phyloP scores from a whole-genome alignment of 1,140 invertebrate species.

The Panonychus citri region DNA sequence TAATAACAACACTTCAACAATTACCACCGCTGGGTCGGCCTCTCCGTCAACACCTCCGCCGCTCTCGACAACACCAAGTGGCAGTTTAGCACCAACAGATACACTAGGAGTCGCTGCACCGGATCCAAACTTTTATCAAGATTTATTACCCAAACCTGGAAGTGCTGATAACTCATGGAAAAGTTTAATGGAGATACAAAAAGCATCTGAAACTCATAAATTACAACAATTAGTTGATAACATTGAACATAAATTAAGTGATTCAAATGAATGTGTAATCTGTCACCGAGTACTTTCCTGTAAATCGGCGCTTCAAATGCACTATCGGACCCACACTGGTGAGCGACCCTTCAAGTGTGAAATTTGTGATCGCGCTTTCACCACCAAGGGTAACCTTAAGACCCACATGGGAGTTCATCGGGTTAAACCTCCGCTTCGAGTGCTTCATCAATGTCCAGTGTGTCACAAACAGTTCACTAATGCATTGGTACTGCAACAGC shows the following conservation, averaged over 20 bases:
- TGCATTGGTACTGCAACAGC: constrained; percentile 74
- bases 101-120: constrained; percentile 20
- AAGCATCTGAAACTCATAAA: constrained; percentile 69
- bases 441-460: constrained; percentile 88
- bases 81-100: no score
- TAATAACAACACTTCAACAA: neutral
- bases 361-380: constrained; percentile 87
- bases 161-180: constrained; percentile 91
- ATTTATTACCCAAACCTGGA: constrained; percentile 57
- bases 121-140: constrained; percentile 43
- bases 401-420: constrained; percentile 98
- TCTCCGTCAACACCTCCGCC: neutral
- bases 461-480: constrained; percentile 96
- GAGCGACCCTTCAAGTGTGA: constrained; percentile 89
- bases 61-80: no score
- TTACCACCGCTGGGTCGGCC: neutral
- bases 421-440: constrained; percentile 66
- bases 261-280: constrained; percentile 91
- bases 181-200: constrained; percentile 81
- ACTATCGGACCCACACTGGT: constrained; percentile 84
- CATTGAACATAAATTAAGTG: constrained; percentile 70
- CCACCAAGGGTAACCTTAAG: constrained; percentile 93
- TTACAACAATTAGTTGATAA: constrained; percentile 85
- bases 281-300: constrained; percentile 90
- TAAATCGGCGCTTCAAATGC: constrained; percentile 96